These are phyloP conservation scores for Leistus spinibarbis DNA, from an alignment of 2,888 invertebrate genomes.

Conservation along the genomic window DNA sequence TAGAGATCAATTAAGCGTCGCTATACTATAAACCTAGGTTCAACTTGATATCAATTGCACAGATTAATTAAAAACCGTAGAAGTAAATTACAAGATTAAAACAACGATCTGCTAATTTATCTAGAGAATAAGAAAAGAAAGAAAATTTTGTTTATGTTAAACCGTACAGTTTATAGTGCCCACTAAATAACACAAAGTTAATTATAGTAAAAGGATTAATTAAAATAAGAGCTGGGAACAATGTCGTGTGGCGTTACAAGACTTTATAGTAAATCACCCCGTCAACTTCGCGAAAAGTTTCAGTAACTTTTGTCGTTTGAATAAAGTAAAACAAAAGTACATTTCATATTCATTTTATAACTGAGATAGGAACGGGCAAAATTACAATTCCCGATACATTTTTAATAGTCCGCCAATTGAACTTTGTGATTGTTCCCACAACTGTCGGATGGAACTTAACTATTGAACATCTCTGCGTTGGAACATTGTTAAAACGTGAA, in stretches of 20 bases:
- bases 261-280: background rate
- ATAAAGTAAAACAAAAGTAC: background rate
- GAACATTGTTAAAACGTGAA: too few relatives aligned
- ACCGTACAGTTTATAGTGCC: constrained; percentile 19
- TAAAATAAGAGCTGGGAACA: constrained; percentile 31
- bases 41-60: too few relatives aligned
- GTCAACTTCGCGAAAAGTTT: background rate
- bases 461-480: too few relatives aligned
- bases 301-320: background rate
- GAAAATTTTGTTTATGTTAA: background rate
- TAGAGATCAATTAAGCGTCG: too few relatives aligned
- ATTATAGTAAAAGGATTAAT: constrained; percentile 37
- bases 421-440: background rate
- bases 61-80: too few relatives aligned
- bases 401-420: background rate
- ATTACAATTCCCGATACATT: background rate
- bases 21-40: too few relatives aligned
- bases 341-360: background rate
- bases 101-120: too few relatives aligned
- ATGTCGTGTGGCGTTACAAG: background rate
- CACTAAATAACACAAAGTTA: constrained; percentile 25
- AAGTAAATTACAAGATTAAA: too few relatives aligned
- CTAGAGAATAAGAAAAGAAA: background rate
- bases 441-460: too few relatives aligned
- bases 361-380: background rate